Evolutionary conservation across 2,113 vertebrate genomes (phyloP), one percentile per base, ranked within the genome.

Genomic region (Pipra filicauda): DNA sequence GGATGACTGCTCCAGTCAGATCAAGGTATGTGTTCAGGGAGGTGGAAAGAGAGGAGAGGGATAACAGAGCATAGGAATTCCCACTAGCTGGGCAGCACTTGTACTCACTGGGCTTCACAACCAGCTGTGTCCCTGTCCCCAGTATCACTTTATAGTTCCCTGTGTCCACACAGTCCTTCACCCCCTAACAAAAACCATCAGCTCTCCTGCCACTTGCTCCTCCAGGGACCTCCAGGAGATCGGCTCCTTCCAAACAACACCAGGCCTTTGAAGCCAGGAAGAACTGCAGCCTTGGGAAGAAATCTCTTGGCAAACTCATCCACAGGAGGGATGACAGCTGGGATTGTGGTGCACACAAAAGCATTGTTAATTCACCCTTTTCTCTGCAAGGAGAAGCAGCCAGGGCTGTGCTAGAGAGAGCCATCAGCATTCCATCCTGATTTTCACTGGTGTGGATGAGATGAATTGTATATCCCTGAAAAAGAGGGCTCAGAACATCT

Each of bases 401-500:
- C 41, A 17, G 31, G 11, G 14, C 35, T 81, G 11, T 26, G 41
- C 19, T 51, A 51, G 43, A 30, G 27, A 64, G 37, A 65, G 37
- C 5, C 24, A 31, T 18, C 77, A 58, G 37, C 24, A 55, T 16
- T 5, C 33, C 37, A n/a, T 10, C 20, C 17, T 28, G 26, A 3
- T 4, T 37, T 12, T 58, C 64, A 23, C 21, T 35, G 10, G 8
- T 55, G 16, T 4, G 1, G 6, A 33, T 30, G 22, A 23, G 9
- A 17, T 35, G 15, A 59, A 35, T 17, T 59, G 33, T n/a, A 33
- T n/a, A 14, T n/a, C 58, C 17, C 31, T 55, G 30, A 51, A 15
- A 16, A 69, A 31, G 26, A 35, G 11, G 4, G 7, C 37, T 55
- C 27, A 30, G 13, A 13, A 70, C 10, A 4, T 2, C 1, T 1